phyloP scores from a whole-genome alignment of 2,888 invertebrate genomes.

The Tipula vernalis region DNA sequence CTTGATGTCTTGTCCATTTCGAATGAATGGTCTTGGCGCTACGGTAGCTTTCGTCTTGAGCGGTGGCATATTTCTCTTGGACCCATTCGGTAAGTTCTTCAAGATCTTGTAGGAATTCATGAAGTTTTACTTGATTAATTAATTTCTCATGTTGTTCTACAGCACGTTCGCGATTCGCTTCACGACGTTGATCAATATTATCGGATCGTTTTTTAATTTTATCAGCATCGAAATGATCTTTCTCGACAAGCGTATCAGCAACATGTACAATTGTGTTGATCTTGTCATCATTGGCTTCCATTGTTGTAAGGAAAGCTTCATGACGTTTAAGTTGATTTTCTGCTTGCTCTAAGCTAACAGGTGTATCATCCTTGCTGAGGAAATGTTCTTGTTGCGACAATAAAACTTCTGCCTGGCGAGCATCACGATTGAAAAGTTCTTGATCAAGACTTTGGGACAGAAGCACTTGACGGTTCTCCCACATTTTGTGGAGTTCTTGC shows the following conservation, averaged over 20 bases:
- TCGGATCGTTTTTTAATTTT: constrained; percentile 95
- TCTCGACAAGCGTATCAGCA: constrained; percentile 79
- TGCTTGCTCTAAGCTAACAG: constrained; percentile 90
- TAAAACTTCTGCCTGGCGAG: constrained; percentile 93
- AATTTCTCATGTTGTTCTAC: constrained; percentile 83
- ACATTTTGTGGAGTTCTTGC: constrained; percentile 99
- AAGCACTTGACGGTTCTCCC: constrained; percentile 94
- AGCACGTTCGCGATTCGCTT: constrained; percentile 83
- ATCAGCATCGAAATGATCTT: constrained; percentile 91
- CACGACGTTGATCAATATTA: constrained; percentile 79
- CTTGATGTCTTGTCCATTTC: constrained; percentile 99
- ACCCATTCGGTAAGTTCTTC: constrained; percentile 98
- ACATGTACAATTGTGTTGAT: constrained; percentile 93
- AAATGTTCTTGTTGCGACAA: constrained; percentile 97
- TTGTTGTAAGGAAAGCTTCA: constrained; percentile 97
- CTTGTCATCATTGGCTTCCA: constrained; percentile 99
- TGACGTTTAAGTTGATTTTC: constrained; percentile 95
- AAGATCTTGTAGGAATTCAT: constrained; percentile 91
- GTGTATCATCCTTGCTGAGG: constrained; percentile 91
- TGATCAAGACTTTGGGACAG: constrained; percentile 90
- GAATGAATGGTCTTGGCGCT: constrained; percentile 99
- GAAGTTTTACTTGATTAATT: constrained; percentile 86
- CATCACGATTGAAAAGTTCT: constrained; percentile 92
- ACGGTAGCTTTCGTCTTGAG: constrained; percentile 97
- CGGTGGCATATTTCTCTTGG: constrained; percentile 95